Conservation (phyloP, 2,797 vertebrate species). For the Malacoctenus gilli region DNA sequence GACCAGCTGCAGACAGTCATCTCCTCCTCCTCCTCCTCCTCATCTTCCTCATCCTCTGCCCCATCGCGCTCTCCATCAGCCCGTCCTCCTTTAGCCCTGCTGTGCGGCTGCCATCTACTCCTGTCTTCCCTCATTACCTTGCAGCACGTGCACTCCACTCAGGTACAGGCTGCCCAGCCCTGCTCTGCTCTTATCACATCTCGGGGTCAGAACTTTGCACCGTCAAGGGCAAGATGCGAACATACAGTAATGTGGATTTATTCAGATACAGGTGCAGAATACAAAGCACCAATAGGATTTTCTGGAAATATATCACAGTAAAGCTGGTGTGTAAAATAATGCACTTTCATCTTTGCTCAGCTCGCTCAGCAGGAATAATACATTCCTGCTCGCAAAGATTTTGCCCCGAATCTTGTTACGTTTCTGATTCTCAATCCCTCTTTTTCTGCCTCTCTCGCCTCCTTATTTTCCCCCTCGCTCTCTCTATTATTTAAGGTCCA, state of each 20-base stretch:
- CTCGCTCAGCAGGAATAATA: slow-evolving; percentile 12
- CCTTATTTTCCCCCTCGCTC: slow-evolving; percentile 5
- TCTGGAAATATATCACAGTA: slow-evolving; percentile 19
- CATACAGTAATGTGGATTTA: slow-evolving; percentile 2
- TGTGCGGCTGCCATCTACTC: slow-evolving; percentile 88
- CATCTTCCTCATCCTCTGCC: slow-evolving; percentile 63
- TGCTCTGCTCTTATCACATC: slow-evolving; percentile 51
- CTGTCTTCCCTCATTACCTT: slow-evolving; percentile 85
- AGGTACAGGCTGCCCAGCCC: slow-evolving; percentile 82
- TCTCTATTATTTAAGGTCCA: slow-evolving; percentile 82
- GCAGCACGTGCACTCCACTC: slow-evolving; percentile 82
- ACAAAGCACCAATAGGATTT: slow-evolving; percentile 28
- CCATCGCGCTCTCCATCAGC: slow-evolving; percentile 44
- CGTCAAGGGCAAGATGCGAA: slow-evolving; percentile 42
- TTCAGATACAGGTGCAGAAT: slow-evolving; percentile 28
- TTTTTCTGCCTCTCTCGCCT: background rate
- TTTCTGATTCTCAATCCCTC: slow-evolving; percentile 4
- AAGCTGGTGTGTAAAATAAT: slow-evolving; percentile 20
- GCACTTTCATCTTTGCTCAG: slow-evolving; percentile 18
- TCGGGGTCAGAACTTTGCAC: slow-evolving; percentile 24
- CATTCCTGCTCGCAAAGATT: slow-evolving; percentile 22
- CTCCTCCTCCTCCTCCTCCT: slow-evolving; percentile 61
- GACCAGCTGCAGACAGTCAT: slow-evolving; percentile 87
- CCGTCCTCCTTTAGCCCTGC: slow-evolving; percentile 69
- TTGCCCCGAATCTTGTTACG: slow-evolving; percentile 35